phyloP scores from a whole-genome alignment of 2,797 vertebrate species.

The Etheostoma perlongum region DNA sequence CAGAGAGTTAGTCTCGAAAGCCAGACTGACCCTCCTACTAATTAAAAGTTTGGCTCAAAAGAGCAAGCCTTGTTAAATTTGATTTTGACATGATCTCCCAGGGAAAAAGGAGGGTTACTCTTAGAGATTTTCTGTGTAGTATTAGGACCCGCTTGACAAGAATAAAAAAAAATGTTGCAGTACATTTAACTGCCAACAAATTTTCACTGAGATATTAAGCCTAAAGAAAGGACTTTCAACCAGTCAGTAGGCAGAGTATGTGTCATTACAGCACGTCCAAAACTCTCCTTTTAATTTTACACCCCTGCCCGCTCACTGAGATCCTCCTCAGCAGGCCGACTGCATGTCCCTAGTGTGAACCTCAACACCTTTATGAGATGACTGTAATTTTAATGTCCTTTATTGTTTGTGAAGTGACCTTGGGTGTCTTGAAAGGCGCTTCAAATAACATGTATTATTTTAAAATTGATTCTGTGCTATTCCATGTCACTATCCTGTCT shows the following conservation, averaged over 20 bases:
- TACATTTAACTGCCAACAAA: slow-evolving; percentile 36
- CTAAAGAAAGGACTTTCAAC: neutral
- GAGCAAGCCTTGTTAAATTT: slow-evolving; percentile 56
- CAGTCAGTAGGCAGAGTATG: neutral
- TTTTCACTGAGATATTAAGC: slow-evolving; percentile 27
- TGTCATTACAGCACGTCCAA: slow-evolving; percentile 18
- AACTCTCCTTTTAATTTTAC: neutral
- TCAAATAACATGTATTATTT: neutral
- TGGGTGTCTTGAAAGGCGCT: too few relatives aligned
- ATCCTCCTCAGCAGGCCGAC: too few relatives aligned
- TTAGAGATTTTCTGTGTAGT: slow-evolving; percentile 17
- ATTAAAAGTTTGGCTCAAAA: slow-evolving; percentile 65
- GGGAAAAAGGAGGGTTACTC: slow-evolving; percentile 10
- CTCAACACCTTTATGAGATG: too few relatives aligned
- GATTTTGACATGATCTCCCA: slow-evolving; percentile 44
- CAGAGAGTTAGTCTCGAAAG: slow-evolving; percentile 40
- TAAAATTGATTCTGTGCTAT: neutral
- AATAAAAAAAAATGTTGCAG: slow-evolving; percentile 30
- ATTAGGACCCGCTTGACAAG: slow-evolving; percentile 13
- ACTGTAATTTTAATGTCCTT: too few relatives aligned
- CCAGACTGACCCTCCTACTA: slow-evolving; percentile 48
- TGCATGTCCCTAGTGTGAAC: too few relatives aligned
- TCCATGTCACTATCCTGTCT: neutral
- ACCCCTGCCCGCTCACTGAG: too few relatives aligned
- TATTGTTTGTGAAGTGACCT: too few relatives aligned